Evolutionary conservation across 2,113 vertebrate genomes (phyloP).

Genomic region (Vanacampus margaritifer): DNA sequence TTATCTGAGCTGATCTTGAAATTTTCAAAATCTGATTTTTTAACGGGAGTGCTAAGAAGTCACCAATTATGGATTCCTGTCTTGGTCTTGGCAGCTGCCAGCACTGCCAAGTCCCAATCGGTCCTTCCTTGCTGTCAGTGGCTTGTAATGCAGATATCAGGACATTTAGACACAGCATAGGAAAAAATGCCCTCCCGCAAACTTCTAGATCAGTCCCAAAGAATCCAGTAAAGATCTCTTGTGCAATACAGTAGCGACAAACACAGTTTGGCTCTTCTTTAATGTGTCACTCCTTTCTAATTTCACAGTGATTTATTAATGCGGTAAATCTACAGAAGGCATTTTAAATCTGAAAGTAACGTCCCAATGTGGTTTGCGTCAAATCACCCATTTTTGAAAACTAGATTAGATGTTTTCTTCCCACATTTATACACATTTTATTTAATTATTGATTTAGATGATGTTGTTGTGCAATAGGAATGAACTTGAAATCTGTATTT

Average conservation of each 20-base stretch:
- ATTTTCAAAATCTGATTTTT: no score
- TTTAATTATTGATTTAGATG: no score
- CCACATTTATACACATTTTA: not conserved
- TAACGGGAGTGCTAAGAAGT: no score
- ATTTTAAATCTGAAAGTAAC: conserved; percentile 32
- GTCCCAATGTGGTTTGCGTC: conserved; percentile 8
- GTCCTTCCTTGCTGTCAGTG: not conserved
- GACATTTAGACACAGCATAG: not conserved
- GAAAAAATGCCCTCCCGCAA: not conserved
- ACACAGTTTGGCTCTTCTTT: conserved; percentile 24
- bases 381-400: conserved; percentile 12
- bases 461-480: no score
- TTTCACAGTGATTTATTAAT: conserved; percentile 42
- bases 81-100: not conserved
- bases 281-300: conserved; percentile 31
- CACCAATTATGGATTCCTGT: not conserved
- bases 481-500: no score
- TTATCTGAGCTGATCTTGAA: no score
- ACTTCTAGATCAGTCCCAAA: conserved; percentile 1
- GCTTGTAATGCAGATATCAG: conserved; percentile 1
- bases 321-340: conserved; percentile 30
- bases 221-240: conserved; percentile 3
- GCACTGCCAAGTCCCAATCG: not conserved
- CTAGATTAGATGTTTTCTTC: conserved; percentile 9
- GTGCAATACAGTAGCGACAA: conserved; percentile 11